Evolutionary conservation across 2,888 invertebrate species (phyloP).

Genomic region (Ferrisia virgata): DNA sequence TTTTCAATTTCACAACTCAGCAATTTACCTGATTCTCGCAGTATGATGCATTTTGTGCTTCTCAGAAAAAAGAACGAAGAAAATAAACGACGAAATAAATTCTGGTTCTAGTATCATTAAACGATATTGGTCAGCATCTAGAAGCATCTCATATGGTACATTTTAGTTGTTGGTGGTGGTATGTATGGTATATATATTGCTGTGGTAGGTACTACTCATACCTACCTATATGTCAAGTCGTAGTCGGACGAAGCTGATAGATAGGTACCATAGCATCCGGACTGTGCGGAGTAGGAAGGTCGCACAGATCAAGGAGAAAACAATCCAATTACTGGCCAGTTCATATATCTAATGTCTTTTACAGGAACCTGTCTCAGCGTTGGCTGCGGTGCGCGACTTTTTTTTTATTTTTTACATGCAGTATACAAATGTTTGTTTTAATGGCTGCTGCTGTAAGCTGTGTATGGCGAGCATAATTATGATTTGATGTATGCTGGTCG

Average conservation of each 20-base stretch:
- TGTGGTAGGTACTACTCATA: too few species aligned
- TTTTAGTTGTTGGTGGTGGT: too few species aligned
- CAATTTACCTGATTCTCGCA: too few species aligned
- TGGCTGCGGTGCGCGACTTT: neutral
- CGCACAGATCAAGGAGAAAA: constrained; percentile 43
- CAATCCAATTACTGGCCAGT: constrained; percentile 40
- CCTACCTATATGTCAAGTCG: too few species aligned
- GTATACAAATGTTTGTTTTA: neutral
- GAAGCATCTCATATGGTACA: neutral
- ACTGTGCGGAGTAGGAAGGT: constrained; percentile 20
- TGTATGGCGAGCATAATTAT: neutral
- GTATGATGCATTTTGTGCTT: too few species aligned
- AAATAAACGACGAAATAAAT: too few species aligned
- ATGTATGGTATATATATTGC: too few species aligned
- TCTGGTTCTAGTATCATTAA: neutral
- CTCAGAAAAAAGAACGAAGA: too few species aligned
- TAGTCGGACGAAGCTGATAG: neutral
- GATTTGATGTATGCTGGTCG: too few species aligned
- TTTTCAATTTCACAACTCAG: too few species aligned
- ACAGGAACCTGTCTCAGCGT: neutral
- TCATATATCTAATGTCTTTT: constrained; percentile 20
- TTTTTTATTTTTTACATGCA: neutral
- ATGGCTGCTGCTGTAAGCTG: neutral
- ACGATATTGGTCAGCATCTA: neutral
- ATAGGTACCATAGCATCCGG: constrained; percentile 5